Conservation (phyloP, 1,140 invertebrate species). For the Saxidomus purpurata region DNA sequence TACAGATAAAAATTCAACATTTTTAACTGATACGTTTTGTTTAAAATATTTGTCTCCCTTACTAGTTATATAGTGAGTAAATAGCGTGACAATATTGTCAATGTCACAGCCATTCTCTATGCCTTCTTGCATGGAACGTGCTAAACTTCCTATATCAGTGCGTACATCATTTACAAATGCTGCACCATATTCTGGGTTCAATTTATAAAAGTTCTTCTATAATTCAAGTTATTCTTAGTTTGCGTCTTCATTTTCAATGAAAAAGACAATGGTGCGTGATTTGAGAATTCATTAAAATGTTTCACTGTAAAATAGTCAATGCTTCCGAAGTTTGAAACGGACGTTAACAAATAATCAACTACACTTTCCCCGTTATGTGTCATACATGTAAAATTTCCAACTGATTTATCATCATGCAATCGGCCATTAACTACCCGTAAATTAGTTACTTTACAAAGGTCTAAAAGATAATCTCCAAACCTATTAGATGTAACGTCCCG, state of each 20-base stretch:
- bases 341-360: background rate
- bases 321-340: background rate
- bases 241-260: background rate
- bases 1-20: background rate
- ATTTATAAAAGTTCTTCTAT: background rate
- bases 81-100: background rate
- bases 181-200: background rate
- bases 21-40: background rate
- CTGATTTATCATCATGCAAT: background rate
- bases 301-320: background rate
- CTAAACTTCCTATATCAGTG: no score
- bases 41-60: background rate
- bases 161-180: background rate
- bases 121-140: background rate
- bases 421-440: background rate
- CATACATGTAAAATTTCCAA: background rate
- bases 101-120: background rate
- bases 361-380: conserved; percentile 9
- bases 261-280: background rate
- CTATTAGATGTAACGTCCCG: background rate
- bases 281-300: no score
- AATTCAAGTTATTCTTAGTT: background rate
- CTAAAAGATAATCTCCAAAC: background rate
- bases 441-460: background rate
- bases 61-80: background rate